Conservation (phyloP, 2,888 invertebrate species). For the Lepidocyrtoides sp. region DNA sequence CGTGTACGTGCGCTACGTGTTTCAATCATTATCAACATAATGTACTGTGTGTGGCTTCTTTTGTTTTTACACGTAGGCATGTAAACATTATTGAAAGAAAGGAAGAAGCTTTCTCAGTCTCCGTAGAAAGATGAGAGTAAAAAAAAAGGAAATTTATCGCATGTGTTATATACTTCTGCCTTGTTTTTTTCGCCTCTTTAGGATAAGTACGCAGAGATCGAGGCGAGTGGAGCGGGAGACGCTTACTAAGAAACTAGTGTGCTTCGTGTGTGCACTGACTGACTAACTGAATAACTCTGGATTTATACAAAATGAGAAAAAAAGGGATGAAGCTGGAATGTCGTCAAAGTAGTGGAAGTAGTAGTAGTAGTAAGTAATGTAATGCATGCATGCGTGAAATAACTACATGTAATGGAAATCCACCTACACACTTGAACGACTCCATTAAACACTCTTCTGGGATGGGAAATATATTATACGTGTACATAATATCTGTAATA, state of each 20-base stretch:
- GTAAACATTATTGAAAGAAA: slow-evolving; percentile 37
- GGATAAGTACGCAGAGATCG: neutral
- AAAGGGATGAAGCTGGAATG: slow-evolving; percentile 10
- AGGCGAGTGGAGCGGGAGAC: neutral
- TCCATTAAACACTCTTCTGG: slow-evolving; percentile 32
- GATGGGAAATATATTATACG: neutral
- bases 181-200: neutral
- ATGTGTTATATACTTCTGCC: neutral
- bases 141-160: slow-evolving; percentile 12
- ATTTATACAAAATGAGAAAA: neutral
- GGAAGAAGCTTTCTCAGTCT: neutral
- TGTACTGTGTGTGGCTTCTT: slow-evolving; percentile 12
- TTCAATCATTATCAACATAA: slow-evolving; percentile 35
- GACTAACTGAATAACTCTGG: neutral
- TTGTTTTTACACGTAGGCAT: slow-evolving; percentile 19
- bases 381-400: slow-evolving; percentile 51
- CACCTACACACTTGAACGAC: slow-evolving; percentile 50
- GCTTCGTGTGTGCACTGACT: slow-evolving; percentile 12
- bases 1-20: neutral
- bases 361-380: neutral
- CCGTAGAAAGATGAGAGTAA: neutral
- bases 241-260: neutral
- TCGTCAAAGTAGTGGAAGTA: neutral
- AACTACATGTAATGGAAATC: slow-evolving; percentile 55
- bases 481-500: slow-evolving; percentile 5